Percentiles rank a stretch among this genome's conserved stretches.
These are phyloP conservation scores for Porphyrio hochstetteri DNA, from an alignment of 2,113 vertebrate genomes.

Conservation along the genomic window DNA sequence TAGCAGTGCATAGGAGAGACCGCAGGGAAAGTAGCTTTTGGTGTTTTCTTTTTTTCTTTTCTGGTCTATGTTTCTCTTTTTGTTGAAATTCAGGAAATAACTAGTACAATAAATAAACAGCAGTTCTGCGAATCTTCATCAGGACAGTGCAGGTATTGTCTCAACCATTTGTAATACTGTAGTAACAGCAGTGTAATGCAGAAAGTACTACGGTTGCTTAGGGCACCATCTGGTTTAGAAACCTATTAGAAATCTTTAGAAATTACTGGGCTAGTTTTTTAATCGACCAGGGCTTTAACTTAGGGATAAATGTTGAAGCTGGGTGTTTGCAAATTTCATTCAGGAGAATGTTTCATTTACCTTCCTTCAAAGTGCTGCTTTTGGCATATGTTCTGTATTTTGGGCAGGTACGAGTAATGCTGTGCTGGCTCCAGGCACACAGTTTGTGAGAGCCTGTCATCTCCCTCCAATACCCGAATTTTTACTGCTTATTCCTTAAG, in stretches of 20 bases:
- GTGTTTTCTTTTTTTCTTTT: neutral
- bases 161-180: neutral
- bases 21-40: neutral
- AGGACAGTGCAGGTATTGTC: neutral
- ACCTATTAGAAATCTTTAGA: neutral
- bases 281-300: neutral
- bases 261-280: neutral
- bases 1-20: neutral
- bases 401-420: neutral
- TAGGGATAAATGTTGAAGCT: neutral
- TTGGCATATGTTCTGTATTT: neutral
- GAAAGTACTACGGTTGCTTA: neutral
- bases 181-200: neutral
- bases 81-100: neutral
- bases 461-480: neutral
- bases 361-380: neutral
- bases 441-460: neutral
- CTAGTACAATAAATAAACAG: neutral
- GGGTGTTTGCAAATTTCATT: neutral
- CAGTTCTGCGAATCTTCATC: fast-evolving
- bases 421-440: neutral
- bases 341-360: neutral
- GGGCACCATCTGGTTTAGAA: neutral
- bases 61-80: neutral
- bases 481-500: neutral